These are phyloP conservation scores for Prunella fulvescens DNA, from an alignment of 2,113 vertebrate genomes.

Conservation along the genomic window DNA sequence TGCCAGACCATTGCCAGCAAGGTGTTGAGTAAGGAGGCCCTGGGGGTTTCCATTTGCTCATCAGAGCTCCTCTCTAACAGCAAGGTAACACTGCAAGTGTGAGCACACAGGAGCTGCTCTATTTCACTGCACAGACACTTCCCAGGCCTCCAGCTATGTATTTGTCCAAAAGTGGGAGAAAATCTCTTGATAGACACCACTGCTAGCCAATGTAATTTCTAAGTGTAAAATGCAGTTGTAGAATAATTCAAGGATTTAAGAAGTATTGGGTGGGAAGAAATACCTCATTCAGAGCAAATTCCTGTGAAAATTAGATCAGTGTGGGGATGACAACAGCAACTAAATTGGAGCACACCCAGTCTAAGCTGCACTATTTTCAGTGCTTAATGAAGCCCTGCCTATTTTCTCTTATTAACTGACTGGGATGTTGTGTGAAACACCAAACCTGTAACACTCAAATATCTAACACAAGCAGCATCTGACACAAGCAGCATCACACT, in stretches of 20 bases:
- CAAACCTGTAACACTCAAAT: neutral
- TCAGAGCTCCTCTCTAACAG: neutral
- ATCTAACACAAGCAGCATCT: neutral
- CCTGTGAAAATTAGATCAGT: neutral
- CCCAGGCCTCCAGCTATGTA: neutral
- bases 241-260: neutral
- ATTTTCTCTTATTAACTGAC: neutral
- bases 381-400: neutral
- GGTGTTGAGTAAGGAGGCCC: neutral
- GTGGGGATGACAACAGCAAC: neutral
- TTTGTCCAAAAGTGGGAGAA: neutral
- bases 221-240: neutral
- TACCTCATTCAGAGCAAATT: neutral
- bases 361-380: neutral
- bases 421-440: neutral
- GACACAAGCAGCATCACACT: neutral
- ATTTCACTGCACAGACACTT: neutral
- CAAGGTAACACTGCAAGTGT: accelerated
- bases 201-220: neutral
- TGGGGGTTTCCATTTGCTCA: neutral
- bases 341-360: neutral
- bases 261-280: neutral
- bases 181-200: neutral
- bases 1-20: neutral
- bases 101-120: neutral